Evolutionary conservation across 2,113 vertebrate genomes (phyloP).

Genomic region (Daubentonia madagascariensis): DNA sequence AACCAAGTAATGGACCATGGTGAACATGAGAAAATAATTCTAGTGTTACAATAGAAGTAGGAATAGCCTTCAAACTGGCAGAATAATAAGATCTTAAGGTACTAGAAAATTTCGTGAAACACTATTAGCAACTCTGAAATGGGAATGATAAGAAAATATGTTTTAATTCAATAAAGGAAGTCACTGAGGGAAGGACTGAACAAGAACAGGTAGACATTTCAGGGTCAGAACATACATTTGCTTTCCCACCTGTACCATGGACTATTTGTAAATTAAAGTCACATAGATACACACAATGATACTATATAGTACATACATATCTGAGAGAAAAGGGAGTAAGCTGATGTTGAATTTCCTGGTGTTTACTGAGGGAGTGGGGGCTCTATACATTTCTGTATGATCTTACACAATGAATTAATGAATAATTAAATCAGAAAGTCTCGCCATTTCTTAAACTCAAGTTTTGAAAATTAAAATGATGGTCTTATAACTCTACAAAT

Average conservation of each 20-base stretch:
- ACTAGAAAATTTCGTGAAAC: background rate
- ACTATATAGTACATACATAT: background rate
- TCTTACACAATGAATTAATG: background rate
- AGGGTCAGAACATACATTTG: background rate
- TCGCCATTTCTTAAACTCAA: background rate
- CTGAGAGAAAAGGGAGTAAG: background rate
- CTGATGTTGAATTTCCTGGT: background rate
- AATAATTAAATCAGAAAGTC: background rate
- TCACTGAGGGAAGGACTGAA: background rate
- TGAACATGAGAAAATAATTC: background rate
- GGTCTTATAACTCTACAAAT: background rate
- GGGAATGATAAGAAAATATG: background rate
- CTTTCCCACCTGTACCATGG: background rate
- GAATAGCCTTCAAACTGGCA: background rate
- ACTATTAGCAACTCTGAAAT: background rate
- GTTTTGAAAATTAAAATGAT: conserved; percentile 1
- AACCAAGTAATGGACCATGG: background rate
- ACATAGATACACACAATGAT: background rate
- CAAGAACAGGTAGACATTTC: background rate
- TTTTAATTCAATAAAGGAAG: conserved; percentile 10
- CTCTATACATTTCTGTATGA: background rate
- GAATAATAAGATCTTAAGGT: background rate
- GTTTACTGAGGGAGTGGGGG: background rate
- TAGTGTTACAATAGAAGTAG: background rate
- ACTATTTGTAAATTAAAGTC: background rate